Percentiles rank a stretch among this genome's conserved stretches.
These are phyloP conservation scores for Crioceris asparagi DNA, from an alignment of 2,888 invertebrate genomes.

Conservation along the genomic window DNA sequence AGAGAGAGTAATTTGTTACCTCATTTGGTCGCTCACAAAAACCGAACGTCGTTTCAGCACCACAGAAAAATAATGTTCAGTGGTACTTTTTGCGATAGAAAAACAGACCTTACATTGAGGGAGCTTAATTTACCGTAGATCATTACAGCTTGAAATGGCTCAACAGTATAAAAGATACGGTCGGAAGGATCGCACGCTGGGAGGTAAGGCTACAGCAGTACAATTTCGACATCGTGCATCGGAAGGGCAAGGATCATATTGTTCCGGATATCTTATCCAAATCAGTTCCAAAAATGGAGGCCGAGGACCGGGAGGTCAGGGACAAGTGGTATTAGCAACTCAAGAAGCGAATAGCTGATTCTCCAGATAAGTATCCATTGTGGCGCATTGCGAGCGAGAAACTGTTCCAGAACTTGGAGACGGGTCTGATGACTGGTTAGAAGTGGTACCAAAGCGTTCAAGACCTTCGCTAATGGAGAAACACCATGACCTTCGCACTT, in stretches of 20 bases:
- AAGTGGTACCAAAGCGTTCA: conserved; percentile 13
- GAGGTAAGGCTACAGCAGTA: conserved; percentile 11
- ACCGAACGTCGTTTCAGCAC: conserved; percentile 12
- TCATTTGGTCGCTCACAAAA: conserved; percentile 6
- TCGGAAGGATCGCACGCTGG: conserved; percentile 6
- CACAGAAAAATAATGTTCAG: conserved; percentile 13
- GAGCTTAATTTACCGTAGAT: conserved; percentile 10
- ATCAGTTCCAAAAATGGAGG: too few relatives aligned
- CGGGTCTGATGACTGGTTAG: conserved; percentile 13
- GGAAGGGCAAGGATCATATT: conserved; percentile 9
- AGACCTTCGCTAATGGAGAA: conserved; percentile 5
- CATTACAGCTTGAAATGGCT: conserved; percentile 7
- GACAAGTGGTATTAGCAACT: conserved; percentile 17
- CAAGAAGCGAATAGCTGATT: conserved; percentile 4
- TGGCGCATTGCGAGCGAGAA: conserved; percentile 14
- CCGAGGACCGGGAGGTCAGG: too few relatives aligned
- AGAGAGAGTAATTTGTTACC: conserved; percentile 10
- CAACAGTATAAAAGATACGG: conserved; percentile 10
- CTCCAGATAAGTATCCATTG: conserved; percentile 12
- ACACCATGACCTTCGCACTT: conserved; percentile 14
- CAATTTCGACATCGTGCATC: conserved; percentile 14
- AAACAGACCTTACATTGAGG: conserved; percentile 14
- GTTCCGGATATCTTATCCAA: conserved; percentile 10
- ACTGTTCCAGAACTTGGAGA: conserved; percentile 12
- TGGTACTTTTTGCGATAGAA: conserved; percentile 13